Base-by-base conservation (phyloP, 2,797 vertebrate genomes). In the Acanthurus lineatus region DNA sequence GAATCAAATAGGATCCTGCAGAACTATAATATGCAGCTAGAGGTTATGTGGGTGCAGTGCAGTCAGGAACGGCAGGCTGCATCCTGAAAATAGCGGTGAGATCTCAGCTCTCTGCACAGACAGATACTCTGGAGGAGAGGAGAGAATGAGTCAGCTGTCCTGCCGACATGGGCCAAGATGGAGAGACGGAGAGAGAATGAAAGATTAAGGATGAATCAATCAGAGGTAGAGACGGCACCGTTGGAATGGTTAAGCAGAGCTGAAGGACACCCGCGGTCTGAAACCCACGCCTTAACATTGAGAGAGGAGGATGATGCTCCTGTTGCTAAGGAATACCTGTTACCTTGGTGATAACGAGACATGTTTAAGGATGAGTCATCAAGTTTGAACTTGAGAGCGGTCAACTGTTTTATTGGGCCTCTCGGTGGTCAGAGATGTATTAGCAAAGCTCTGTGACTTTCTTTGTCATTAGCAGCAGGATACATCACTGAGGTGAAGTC, bases 241-340 rank as follows among this genome's bases (percentile, higher is more conserved):
- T 44, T 44, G 83, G 82, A 88, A 83, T 69, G 75, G 57, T 45
- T 52, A 45, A 69, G 69, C 65, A 12, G 71, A 84, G 82, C 73
- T 77, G 73, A 90, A 91, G 90, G 89, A 93, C 85, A 80, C 71
- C 85, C 51, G 49, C 17, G 3, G 86, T 78, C 82, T 77, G n/a
- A 85, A 89, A 81, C 88, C 88, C 83, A 92, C 87, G 78, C 86
- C 86, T 81, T 76, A 76, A 70, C 69, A 52, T 59, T 38, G 76
- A 85, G 73, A 86, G 83, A 54, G 77, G 80, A 86, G 81, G 84
- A 88, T 58, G 81, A 78, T 84, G 86, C 86, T 85, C 82, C 53
- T 85, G 93, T 94, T 94, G 91, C 93, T 92, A 90, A 92, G 92
- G 87, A 89, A 87, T 92, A 88, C 85, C 90, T 90, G 92, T 93